A percentile compares a stretch with the other conserved stretches of the same genome.
Conservation (phyloP, 2,888 invertebrate species). For the Caradrina clavipalpis region DNA sequence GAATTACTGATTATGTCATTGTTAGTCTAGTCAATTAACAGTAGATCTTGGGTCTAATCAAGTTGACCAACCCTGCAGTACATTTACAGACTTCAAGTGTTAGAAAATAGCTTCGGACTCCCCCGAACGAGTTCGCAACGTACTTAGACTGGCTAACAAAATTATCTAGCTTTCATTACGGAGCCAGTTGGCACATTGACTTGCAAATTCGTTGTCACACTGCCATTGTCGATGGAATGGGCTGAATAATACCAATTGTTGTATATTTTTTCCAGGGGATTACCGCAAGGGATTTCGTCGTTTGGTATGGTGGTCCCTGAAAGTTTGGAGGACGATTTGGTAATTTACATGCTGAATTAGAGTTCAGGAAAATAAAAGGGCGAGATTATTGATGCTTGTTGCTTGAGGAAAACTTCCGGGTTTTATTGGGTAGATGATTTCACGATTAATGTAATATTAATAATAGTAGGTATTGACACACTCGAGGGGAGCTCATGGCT, state of each 20-base stretch:
- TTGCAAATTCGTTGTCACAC: conserved; percentile 63
- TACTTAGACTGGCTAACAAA: conserved; percentile 44
- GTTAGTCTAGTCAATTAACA: too few relatives aligned
- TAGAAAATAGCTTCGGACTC: too few relatives aligned
- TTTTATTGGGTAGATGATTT: neutral
- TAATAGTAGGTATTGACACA: too few relatives aligned
- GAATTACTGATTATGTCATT: too few relatives aligned
- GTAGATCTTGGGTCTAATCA: too few relatives aligned
- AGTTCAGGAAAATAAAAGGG: conserved; percentile 18
- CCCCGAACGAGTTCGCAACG: conserved; percentile 9
- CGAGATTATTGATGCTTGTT: conserved; percentile 2
- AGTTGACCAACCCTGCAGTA: too few relatives aligned
- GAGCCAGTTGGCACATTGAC: conserved; percentile 56
- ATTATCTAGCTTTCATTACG: conserved; percentile 58
- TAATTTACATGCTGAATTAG: conserved; percentile 38
- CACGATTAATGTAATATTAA: neutral
- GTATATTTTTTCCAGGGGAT: conserved; percentile 25
- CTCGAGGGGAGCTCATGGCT: too few relatives aligned
- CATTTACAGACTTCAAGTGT: too few relatives aligned
- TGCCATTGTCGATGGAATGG: conserved; percentile 40
- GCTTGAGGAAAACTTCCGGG: conserved; percentile 3
- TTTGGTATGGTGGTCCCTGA: conserved; percentile 12
- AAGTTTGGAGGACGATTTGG: conserved; percentile 32
- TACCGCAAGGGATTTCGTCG: conserved; percentile 37
- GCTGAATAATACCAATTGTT: conserved; percentile 47